Base-by-base conservation (phyloP, 2,888 invertebrate species). In the Amiota mariae region DNA sequence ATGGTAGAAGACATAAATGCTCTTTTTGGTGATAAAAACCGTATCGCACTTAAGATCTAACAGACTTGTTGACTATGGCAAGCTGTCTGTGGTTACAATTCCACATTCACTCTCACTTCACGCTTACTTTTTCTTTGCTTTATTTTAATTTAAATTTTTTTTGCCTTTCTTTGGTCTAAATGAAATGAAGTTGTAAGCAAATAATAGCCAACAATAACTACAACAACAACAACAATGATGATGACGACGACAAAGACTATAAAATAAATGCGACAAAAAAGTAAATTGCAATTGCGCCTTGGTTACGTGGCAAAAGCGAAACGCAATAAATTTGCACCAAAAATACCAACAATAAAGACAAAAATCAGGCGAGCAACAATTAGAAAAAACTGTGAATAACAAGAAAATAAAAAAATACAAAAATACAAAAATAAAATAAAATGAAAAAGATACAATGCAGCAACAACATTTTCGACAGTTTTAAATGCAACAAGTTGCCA, bases 291-390 rank as follows among this genome's bases (percentile, higher is more conserved):
- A 67, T 70, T 73, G 75, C 36, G 36, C 67, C 51, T 13, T 47
- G 48, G 70, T 56, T 70, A 70, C 57, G 70, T 70, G 70, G 70
- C 47, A 48, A 59, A 47, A 79, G 79, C 84, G 82, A 81, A 81
- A 85, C 85, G 85, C 83, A 84, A 83, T 83, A 85, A 83, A 83
- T 83, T 48, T 83, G 85, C 79, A 75, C 80, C 36, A 36, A 36
- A 51, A 54, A 61, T 11, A 24, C 1, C 24, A 61, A 66, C 49
- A 13, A 24, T 36, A 68, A 68, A 11, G 12, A 47, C 6, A 18
- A 63, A 63, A 63, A 63, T 63, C 56, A 15, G 48, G 85, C 83
- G 84, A 79, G 77, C 85, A 84, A 86, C 86, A 84, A 84, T 84
- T 84, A 84, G 86, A 86, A 80, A 84, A 72, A 71, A 63, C 46